A percentile compares a stretch with the other conserved stretches of the same genome.
phyloP scores from a whole-genome alignment of 2,888 invertebrate species.

The Diaphora mendica region DNA sequence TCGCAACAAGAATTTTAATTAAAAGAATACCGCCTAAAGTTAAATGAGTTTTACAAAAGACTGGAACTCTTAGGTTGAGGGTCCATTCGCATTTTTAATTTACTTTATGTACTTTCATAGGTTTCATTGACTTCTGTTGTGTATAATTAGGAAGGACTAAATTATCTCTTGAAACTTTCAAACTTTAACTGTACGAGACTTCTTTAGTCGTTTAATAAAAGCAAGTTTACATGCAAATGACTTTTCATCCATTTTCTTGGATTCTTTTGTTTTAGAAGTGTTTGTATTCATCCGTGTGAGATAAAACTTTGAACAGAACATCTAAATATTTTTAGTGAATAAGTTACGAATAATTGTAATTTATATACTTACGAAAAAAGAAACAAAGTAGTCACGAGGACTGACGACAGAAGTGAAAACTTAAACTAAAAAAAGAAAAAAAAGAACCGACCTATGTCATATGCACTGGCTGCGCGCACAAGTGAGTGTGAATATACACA shows the following conservation, averaged over 20 bases:
- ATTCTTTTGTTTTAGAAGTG: background rate
- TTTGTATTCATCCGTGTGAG: background rate
- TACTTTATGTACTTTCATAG: conserved; percentile 40
- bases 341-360: no score
- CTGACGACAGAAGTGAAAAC: no score
- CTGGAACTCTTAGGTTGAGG: conserved; percentile 23
- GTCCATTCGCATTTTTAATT: conserved; percentile 37
- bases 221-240: background rate
- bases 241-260: background rate
- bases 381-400: no score
- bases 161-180: background rate
- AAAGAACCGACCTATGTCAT: no score
- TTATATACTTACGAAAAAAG: no score
- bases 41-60: conserved; percentile 53
- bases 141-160: conserved; percentile 2
- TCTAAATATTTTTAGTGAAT: no score
- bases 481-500: no score
- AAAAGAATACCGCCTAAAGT: conserved; percentile 43
- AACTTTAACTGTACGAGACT: background rate
- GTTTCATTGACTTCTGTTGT: conserved; percentile 36
- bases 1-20: conserved; percentile 40
- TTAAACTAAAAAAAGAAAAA: no score
- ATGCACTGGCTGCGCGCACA: no score
- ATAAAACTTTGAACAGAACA: background rate
- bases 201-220: background rate